A percentile compares a stretch with the other conserved stretches of the same genome.
Evolutionary conservation across 2,113 vertebrate genomes (phyloP).

Genomic region (Sisor rabdophorus): DNA sequence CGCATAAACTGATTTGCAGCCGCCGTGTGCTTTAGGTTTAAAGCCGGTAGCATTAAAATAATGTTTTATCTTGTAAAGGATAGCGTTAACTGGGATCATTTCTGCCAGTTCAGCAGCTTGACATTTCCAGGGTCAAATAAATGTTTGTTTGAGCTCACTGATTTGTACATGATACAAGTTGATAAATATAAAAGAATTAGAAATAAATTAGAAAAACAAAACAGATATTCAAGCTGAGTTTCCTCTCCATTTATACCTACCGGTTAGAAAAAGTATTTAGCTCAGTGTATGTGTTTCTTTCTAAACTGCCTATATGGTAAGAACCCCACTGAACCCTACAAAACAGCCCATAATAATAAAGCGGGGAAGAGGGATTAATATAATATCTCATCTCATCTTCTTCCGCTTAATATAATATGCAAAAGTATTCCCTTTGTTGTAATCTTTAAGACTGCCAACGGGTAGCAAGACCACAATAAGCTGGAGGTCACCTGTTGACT

Average conservation of each 20-base stretch:
- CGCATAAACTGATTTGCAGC: neutral
- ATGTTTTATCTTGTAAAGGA: too few species aligned
- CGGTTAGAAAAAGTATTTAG: neutral
- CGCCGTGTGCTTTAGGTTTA: neutral
- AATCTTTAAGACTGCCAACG: neutral
- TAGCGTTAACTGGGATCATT: neutral
- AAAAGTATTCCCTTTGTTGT: neutral
- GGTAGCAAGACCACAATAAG: too few species aligned
- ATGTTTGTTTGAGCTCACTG: neutral
- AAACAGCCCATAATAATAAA: neutral
- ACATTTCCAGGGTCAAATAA: neutral
- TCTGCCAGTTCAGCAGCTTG: neutral
- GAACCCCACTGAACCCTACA: neutral
- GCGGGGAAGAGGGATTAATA: neutral
- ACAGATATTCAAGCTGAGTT: neutral
- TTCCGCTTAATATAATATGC: neutral
- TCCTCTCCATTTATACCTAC: too few species aligned
- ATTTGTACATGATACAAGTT: neutral
- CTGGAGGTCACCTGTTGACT: too few species aligned
- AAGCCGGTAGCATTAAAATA: neutral
- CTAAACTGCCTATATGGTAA: neutral
- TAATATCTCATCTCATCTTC: too few species aligned
- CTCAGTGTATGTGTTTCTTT: neutral
- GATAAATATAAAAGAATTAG: neutral
- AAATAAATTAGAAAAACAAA: neutral